phyloP scores from a whole-genome alignment of 2,888 invertebrate species.

The Melanophora roralis region DNA sequence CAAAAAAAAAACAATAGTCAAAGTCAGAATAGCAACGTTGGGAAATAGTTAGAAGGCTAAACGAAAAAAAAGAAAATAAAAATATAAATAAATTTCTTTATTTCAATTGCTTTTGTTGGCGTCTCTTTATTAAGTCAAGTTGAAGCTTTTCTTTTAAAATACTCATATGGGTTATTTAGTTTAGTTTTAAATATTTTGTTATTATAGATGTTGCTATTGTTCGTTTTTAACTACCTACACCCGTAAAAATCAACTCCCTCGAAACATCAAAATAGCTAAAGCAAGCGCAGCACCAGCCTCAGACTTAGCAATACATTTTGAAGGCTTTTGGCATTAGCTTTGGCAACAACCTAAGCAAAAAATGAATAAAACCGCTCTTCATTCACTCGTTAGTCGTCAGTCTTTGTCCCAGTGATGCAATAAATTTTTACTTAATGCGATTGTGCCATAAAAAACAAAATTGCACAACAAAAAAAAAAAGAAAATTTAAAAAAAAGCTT shows the following conservation, averaged over 20 bases:
- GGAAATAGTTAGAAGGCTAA: conserved; percentile 36
- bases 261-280: conserved; percentile 23
- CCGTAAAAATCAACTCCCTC: conserved; percentile 53
- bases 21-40: conserved; percentile 29
- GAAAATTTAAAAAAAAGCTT: not conserved
- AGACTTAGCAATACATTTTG: conserved; percentile 19
- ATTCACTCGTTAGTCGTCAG: conserved; percentile 32
- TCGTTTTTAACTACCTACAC: conserved; percentile 40
- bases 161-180: conserved; percentile 52
- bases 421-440: conserved; percentile 63
- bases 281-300: not conserved
- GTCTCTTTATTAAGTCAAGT: not conserved
- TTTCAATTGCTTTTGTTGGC: conserved; percentile 36
- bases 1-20: conserved; percentile 15
- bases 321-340: conserved; percentile 52
- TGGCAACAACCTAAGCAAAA: conserved; percentile 36
- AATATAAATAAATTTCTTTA: conserved; percentile 47
- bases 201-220: conserved; percentile 19
- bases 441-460: conserved; percentile 57
- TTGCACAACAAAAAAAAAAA: not conserved
- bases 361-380: conserved; percentile 20
- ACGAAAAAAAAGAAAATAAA: conserved; percentile 21
- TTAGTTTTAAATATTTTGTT: conserved; percentile 37
- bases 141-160: conserved; percentile 26
- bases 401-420: conserved; percentile 61